phyloP scores from a whole-genome alignment of 2,888 invertebrate species.

The Hofmannophila pseudospretella region DNA sequence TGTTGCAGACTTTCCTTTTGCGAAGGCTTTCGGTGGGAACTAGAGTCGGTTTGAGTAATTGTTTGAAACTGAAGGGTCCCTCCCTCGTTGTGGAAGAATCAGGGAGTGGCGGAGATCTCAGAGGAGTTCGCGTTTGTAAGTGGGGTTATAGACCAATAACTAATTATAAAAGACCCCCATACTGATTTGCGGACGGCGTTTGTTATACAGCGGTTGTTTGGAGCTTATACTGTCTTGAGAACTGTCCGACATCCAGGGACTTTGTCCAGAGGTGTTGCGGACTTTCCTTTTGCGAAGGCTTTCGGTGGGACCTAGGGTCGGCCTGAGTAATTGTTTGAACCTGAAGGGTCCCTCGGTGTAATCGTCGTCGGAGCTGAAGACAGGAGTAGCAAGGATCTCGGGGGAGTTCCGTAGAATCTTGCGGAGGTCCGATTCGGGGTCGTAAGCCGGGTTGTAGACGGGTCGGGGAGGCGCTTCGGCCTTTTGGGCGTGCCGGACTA shows the following conservation, averaged over 20 bases:
- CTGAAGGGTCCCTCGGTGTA: constrained; percentile 82
- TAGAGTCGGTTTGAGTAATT: constrained; percentile 80
- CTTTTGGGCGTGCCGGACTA: constrained; percentile 62
- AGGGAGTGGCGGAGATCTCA: constrained; percentile 64
- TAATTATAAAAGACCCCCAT: constrained; percentile 70
- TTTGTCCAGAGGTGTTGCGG: constrained; percentile 56
- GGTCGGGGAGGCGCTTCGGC: constrained; percentile 47
- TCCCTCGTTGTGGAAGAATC: constrained; percentile 71
- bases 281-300: constrained; percentile 82
- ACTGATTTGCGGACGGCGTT: constrained; percentile 67
- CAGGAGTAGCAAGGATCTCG: constrained; percentile 64
- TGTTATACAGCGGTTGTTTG: constrained; percentile 55
- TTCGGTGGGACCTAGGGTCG: constrained; percentile 83
- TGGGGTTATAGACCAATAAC: constrained; percentile 47
- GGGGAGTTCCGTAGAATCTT: constrained; percentile 69
- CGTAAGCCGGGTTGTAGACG: constrained; percentile 49
- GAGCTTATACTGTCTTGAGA: constrained; percentile 66
- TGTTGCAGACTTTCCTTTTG: constrained; percentile 77
- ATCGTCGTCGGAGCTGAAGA: constrained; percentile 69
- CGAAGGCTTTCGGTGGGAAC: constrained; percentile 83
- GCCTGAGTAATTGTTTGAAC: constrained; percentile 81
- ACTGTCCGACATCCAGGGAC: constrained; percentile 71
- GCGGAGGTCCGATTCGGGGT: constrained; percentile 66
- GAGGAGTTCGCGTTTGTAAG: constrained; percentile 68
- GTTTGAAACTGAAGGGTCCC: constrained; percentile 83